Base-by-base conservation (phyloP, 2,888 invertebrate genomes). In the Ashinkailepas kermadecensis region DNA sequence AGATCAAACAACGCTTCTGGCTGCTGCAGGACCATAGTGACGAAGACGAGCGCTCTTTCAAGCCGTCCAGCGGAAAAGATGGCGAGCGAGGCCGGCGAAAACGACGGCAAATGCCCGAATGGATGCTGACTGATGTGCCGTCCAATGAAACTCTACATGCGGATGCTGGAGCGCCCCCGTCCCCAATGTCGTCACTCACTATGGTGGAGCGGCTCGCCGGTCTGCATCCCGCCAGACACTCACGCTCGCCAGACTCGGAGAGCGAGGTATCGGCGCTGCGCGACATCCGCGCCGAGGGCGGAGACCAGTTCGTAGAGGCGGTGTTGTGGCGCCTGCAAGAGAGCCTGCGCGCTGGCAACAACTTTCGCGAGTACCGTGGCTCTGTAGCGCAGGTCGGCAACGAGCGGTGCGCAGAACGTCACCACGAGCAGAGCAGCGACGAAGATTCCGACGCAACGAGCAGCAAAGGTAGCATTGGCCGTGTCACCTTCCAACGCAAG, bases 61-160 rank as follows among this genome's bases (percentile, higher is more conserved):
- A 21, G 18, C 9, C 78, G 21, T 21, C 78, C 15, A 13, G 18
- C 8, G 21, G 21, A 7, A 80, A 25, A 58, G 15, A 56, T 21
- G 25, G 25, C 8, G 65, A 80, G 39, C 64, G 64, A 12, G n/a
- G 56, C 18, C 80, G 56, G 12, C 62, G 67, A 25, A 25, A 64
- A 11, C 65, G 64, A 1, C 80, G 67, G 21, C 64, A 9, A n/a
- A 39, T 23, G 21, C 64, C 59, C 80, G 74, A 74, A 1, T 74
- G 74, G 74, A 21, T 80, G 65, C 56, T 64, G n/a, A 80, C 64
- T 12, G 80, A 64, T 39, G 80, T 18, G 62, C 64, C 65, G 80
- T 65, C 62, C 62, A 23, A 54, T 21, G 80, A 80, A 3, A 62
- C 65, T 64, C 65, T 65, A 10, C 56, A 18, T 23, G 57, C 64